Base-by-base conservation (phyloP, 2,888 invertebrate species). In the Drosophila kambysellisi region DNA sequence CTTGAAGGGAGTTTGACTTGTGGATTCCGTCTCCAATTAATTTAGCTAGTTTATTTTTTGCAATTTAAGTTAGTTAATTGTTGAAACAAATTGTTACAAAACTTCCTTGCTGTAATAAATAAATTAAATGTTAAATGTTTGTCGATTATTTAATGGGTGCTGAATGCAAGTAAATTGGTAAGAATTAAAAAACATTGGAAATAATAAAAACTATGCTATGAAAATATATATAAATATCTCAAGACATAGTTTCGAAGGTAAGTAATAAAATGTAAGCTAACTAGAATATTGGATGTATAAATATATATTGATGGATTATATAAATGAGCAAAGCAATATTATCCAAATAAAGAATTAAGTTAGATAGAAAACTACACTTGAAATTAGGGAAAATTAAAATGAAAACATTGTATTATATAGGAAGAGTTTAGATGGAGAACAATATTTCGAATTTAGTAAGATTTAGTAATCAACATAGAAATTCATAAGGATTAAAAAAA, bases 21-120 rank as follows among this genome's bases (percentile, higher is more conserved):
- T 61, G 25, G 15, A 30, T 46, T 25, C 25, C 46, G n/a, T 32
- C 33, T 7, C 29, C 39, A n/a, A 25, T 54, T 25, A 52, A 50
- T 51, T 70, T 59, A 76, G 76, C 30, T 81, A 77, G 72, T 50
- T 58, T 60, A 46, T 8, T 46, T 15, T 46, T 46, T 60, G 48
- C 17, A 57, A 74, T 66, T 81, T 68, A 65, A 81, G 73, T 63
- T 79, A 87, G 79, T 63, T 66, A 50, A 64, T 63, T 65, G 30
- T 56, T 25, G 25, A 39, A 82, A 75, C 52, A 71, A 81, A 76
- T 79, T 78, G 58, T 72, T 63, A 61, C 7, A 56, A 68, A 65
- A 46, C 15, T 79, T 79, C 68, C 56, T 68, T 69, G 3, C 30
- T n/a, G 3, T 12, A 51, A 51, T 30, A 51, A 51, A n/a, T 11